Evolutionary conservation across 1,140 invertebrate genomes (phyloP).

Genomic region (Berghia stephanieae): DNA sequence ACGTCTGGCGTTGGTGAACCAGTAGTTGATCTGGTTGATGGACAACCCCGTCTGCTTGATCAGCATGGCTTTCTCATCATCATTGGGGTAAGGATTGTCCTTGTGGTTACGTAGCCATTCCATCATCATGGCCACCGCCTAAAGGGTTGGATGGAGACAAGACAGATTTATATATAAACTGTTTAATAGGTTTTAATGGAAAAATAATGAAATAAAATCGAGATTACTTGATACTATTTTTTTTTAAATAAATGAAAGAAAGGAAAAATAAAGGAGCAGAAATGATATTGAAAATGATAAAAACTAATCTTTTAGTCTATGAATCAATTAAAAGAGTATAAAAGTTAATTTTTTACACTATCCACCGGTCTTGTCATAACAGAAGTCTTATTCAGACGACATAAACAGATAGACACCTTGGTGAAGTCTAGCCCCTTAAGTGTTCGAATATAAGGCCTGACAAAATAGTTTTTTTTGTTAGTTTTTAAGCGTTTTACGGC

Average conservation of each 20-base stretch:
- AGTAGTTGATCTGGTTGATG: constrained; percentile 80
- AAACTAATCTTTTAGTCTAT: too few relatives aligned
- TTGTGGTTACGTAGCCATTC: constrained; percentile 67
- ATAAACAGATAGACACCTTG: too few relatives aligned
- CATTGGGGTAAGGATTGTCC: constrained; percentile 68
- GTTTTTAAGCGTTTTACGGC: too few relatives aligned
- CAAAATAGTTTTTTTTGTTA: too few relatives aligned
- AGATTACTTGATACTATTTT: neutral
- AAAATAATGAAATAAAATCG: too few relatives aligned
- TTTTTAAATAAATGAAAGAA: neutral
- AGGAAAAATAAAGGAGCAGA: neutral
- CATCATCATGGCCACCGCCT: constrained; percentile 66
- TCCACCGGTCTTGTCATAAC: too few relatives aligned
- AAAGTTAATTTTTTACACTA: too few relatives aligned
- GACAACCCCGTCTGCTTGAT: constrained; percentile 66
- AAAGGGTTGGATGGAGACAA: neutral
- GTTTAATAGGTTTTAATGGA: neutral
- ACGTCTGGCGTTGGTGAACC: constrained; percentile 93
- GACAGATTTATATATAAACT: neutral
- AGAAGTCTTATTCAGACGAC: too few relatives aligned
- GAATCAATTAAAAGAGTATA: too few relatives aligned
- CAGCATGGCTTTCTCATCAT: constrained; percentile 67
- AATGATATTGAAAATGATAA: too few relatives aligned
- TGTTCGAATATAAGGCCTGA: too few relatives aligned
- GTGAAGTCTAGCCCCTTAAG: too few relatives aligned